Conservation (phyloP, 2,888 invertebrate genomes). For the Rhingia rostrata region DNA sequence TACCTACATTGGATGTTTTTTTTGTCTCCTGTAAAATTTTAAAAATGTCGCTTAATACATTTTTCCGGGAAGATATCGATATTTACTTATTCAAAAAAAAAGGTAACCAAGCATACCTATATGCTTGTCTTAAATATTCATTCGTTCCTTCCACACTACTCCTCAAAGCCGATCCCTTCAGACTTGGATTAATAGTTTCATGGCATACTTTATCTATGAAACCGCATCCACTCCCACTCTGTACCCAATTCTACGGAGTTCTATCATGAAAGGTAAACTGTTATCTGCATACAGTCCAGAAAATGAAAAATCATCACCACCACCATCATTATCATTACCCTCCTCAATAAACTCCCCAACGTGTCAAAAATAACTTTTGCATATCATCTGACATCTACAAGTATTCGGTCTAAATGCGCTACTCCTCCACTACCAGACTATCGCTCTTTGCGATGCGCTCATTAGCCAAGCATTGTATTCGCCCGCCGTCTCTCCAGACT, state of each 20-base stretch:
- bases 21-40: no score
- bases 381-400: conserved; percentile 31
- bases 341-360: background rate
- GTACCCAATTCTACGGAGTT: background rate
- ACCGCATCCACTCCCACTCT: conserved; percentile 25
- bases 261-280: conserved; percentile 13
- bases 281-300: background rate
- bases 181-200: conserved; percentile 13
- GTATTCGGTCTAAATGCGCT: background rate
- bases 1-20: no score
- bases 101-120: no score
- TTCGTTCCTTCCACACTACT: conserved; percentile 16
- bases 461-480: conserved; percentile 10
- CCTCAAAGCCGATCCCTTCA: conserved; percentile 13
- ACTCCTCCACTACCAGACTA: conserved; percentile 8
- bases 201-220: conserved; percentile 14
- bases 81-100: no score
- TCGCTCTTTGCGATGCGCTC: conserved; percentile 6
- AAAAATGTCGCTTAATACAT: no score
- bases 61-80: no score
- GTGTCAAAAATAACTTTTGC: conserved; percentile 28
- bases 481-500: background rate
- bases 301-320: conserved; percentile 14
- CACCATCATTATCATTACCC: conserved; percentile 8
- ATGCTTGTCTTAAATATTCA: no score